Percentiles rank a stretch among this genome's conserved stretches.
phyloP scores from a whole-genome alignment of 2,888 invertebrate genomes.

The Nesidiocoris tenuis region DNA sequence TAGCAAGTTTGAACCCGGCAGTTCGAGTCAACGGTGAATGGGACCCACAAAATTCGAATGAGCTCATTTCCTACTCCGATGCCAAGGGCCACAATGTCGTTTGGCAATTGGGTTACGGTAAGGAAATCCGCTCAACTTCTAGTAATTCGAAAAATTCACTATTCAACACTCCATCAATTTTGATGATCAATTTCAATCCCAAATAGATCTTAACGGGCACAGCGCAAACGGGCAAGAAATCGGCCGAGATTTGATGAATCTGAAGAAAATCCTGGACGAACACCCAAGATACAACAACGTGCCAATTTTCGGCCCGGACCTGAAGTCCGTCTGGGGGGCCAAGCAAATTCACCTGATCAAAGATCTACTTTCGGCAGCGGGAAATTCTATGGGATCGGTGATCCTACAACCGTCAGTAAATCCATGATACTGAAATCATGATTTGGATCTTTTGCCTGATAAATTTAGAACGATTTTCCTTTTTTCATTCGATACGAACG shows the following conservation, averaged over 20 bases:
- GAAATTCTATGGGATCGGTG: conserved; percentile 64
- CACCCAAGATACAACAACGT: conserved; percentile 58
- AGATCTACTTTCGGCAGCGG: conserved; percentile 56
- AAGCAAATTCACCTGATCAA: conserved; percentile 54
- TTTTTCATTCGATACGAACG: no score
- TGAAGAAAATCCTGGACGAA: conserved; percentile 66
- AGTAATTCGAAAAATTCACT: no score
- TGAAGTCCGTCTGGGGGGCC: conserved; percentile 53
- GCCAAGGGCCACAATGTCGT: conserved; percentile 64
- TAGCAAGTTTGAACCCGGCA: conserved; percentile 53
- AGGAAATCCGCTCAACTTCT: no score
- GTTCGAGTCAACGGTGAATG: conserved; percentile 56
- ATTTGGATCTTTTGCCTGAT: no score
- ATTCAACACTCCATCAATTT: no score
- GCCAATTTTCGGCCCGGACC: conserved; percentile 56
- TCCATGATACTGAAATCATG: no score
- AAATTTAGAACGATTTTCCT: no score
- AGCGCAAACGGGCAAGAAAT: conserved; percentile 55
- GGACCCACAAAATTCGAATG: conserved; percentile 67
- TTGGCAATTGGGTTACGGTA: conserved; percentile 76
- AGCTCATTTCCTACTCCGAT: conserved; percentile 68
- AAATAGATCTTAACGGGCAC: conserved; percentile 55
- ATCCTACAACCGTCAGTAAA: conserved; percentile 76
- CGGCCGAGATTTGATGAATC: conserved; percentile 54
- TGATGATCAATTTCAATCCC: no score